phyloP scores from a whole-genome alignment of 2,113 vertebrate genomes.

The Eonycteris spelaea region DNA sequence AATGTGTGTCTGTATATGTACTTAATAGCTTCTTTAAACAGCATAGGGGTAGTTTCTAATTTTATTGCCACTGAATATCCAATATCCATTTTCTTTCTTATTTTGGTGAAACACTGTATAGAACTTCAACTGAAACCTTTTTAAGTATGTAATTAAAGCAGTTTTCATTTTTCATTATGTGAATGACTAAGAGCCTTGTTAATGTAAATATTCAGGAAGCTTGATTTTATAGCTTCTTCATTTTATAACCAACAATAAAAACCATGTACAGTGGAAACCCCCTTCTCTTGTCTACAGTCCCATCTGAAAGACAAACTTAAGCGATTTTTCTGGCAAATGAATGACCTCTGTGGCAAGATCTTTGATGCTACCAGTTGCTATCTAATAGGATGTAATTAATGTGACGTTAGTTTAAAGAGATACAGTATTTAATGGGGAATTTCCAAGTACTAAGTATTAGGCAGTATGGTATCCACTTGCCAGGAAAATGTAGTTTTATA shows the following conservation, averaged over 20 bases:
- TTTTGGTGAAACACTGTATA: no score
- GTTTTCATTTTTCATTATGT: conserved; percentile 48
- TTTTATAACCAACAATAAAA: conserved; percentile 46
- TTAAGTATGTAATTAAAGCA: conserved; percentile 43
- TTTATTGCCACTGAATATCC: not conserved
- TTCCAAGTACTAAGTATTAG: conserved; percentile 50
- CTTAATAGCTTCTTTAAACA: conserved; percentile 32
- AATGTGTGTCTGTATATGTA: not conserved
- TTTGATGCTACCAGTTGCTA: conserved; percentile 12
- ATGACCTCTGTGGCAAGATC: not conserved
- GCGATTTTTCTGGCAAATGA: not conserved
- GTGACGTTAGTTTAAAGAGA: conserved; percentile 42
- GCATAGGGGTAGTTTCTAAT: not conserved
- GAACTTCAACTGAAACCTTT: not conserved
- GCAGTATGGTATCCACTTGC: conserved; percentile 12
- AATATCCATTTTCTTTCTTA: not conserved
- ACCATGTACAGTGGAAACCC: conserved; percentile 40
- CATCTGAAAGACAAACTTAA: not conserved
- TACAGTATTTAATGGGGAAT: not conserved
- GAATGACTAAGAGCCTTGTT: conserved; percentile 51
- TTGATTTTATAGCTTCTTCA: conserved; percentile 52
- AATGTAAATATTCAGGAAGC: conserved; percentile 59
- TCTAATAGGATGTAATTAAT: not conserved
- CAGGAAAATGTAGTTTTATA: conserved; percentile 43
- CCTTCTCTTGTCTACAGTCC: not conserved